Percentiles rank a stretch among this genome's conserved stretches.
Evolutionary conservation across 2,797 vertebrate species (phyloP).

Genomic region (Otolemur crassicaudatus): DNA sequence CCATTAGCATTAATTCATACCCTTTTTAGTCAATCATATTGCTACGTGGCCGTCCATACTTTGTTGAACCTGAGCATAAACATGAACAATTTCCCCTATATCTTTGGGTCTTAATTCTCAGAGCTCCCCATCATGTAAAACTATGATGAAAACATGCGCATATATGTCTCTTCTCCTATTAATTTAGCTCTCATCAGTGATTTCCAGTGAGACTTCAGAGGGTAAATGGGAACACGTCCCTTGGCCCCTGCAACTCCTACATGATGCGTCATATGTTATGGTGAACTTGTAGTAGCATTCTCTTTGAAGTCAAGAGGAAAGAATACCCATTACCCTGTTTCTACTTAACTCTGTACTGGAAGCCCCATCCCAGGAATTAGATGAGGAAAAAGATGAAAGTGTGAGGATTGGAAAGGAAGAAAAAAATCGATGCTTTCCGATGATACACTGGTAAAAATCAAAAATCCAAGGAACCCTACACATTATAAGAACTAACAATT

Average conservation of each 20-base stretch:
- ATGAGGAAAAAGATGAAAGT: not conserved
- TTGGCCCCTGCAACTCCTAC: not conserved
- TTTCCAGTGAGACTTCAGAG: not conserved
- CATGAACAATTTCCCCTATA: not conserved
- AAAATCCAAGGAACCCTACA: constrained; percentile 13
- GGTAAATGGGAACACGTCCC: not conserved
- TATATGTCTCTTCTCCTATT: not conserved
- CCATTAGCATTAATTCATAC: not conserved
- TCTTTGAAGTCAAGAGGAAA: not conserved
- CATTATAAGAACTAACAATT: not conserved
- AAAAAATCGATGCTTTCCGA: not conserved
- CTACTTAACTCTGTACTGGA: not conserved
- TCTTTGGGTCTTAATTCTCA: not conserved
- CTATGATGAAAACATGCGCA: not conserved
- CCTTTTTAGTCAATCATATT: not conserved
- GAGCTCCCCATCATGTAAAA: not conserved
- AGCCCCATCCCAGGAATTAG: not conserved
- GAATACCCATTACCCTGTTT: not conserved
- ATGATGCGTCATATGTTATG: not conserved
- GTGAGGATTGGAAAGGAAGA: not conserved
- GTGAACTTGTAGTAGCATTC: not conserved
- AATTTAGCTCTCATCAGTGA: not conserved
- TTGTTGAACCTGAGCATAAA: not conserved
- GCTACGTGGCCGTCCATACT: not conserved
- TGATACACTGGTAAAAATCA: not conserved